Base-by-base conservation (phyloP, 2,797 vertebrate genomes). In the Myotis vivesi region DNA sequence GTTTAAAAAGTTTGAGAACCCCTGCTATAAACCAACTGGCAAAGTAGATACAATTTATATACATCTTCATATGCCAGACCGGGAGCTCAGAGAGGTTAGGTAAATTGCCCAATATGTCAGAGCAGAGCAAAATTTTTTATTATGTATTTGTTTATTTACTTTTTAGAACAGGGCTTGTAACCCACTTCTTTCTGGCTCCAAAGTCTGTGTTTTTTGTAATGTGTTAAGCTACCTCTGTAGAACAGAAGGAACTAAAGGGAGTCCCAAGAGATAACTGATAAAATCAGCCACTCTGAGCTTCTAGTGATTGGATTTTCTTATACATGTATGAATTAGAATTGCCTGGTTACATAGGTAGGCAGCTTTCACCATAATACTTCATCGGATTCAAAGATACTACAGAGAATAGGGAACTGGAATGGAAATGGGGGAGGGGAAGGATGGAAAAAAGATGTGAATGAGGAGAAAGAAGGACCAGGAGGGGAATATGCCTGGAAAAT, bases 181-280 rank as follows among this genome's bases (percentile, higher is more conserved):
- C 66, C 30, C 49, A 88, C 94, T 91, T 84, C 77, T 96, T 95
- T 92, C 94, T 96, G 94, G 82, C 72, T 73, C 33, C 68, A 72
- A 76, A 84, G 94, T 66, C 77, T 71, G 46, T 55, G 62, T 66
- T 98, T 92, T 97, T 86, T 92, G 25, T 82, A 72, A 57, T 53
- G 30, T 30, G 77, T 66, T 51, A 76, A 46, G 36, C 86, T 84
- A 72, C 62, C 71, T 92, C 81, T 76, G 28, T 28, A 77, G 22
- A 73, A 89, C 38, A 53, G 25, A 73, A 92, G 59, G 73, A 81
- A 77, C 33, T 49, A 75, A 69, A 71, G 25, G 8, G 44, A 83
- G 13, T 46, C 23, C 44, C 62, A 73, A 66, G 25, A 92, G 51
- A 55, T 30, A 68, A 38, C 49, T 85, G 71, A 87, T 57, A 79